Conservation (phyloP, 1,140 invertebrate species). For the Eurosta solidaginis region DNA sequence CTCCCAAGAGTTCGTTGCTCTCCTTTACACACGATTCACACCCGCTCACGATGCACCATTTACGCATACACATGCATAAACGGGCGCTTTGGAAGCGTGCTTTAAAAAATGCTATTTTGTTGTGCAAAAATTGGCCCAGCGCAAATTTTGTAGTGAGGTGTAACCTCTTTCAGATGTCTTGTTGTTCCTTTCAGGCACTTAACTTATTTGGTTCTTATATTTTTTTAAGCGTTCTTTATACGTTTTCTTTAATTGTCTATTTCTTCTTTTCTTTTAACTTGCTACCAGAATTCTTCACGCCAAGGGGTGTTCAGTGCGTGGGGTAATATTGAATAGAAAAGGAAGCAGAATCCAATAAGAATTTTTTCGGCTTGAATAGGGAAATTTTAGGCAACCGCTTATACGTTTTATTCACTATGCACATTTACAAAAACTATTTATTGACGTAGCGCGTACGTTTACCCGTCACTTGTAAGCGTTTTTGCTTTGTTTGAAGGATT, state of each 20-base stretch:
- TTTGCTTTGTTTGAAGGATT: conserved; percentile 1
- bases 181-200: no score
- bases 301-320: background rate
- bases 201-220: no score
- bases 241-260: no score
- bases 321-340: background rate
- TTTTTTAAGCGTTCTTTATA: no score
- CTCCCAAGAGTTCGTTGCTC: conserved; percentile 21
- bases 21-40: conserved; percentile 21
- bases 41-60: conserved; percentile 10
- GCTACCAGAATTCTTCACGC: background rate
- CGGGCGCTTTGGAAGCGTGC: background rate
- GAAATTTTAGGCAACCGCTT: background rate
- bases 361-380: background rate
- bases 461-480: background rate
- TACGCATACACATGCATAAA: background rate
- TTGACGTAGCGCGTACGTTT: background rate
- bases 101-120: background rate
- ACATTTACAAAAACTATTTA: conserved; percentile 5
- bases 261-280: background rate
- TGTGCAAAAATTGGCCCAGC: background rate
- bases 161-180: no score
- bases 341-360: conserved; percentile 14
- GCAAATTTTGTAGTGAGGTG: no score
- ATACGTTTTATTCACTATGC: background rate